Base-by-base conservation (phyloP, 2,888 invertebrate species). In the Smittia aterrima region DNA sequence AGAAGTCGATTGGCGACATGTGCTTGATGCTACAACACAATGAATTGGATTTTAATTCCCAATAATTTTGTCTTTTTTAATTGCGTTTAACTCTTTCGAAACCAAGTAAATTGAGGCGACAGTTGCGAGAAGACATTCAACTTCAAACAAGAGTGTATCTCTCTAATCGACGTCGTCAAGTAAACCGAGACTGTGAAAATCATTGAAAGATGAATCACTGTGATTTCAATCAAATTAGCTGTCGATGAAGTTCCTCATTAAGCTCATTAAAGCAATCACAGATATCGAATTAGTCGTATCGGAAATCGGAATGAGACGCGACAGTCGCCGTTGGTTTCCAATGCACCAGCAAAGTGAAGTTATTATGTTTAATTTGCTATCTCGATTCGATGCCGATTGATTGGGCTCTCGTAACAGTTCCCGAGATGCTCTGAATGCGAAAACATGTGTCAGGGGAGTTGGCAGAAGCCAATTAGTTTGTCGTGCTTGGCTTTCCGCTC, bases 401-500 rank as follows among this genome's bases (percentile, higher is more conserved):
- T 68, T 68, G 32, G 16, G 68, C 20, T 58, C 13, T 71, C 27
- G 25, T n/a, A 24, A 27, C 27, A 24, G 25, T 24, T 27, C 13
- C 11, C 20, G 25, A 22, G 25, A 53, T 9, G 41, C 16, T 20
- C 20, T 25, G 24, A 32, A 38, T 6, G 47, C 16, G 47, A 47
- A 47, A 54, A 71, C 71, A 71, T 71, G 71, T 71, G 71, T 71
- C 71, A 71, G 58, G 41, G 71, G 71, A 71, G 71, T 41, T 54
- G 58, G 47, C 47, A 24, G 68, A 16, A 54, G 71, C 71, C 71
- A 71, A 71, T 68, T 47, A 47, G 68, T 53, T 47, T 47, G 47
- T 40, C 24, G 24, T 27, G 68, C 16, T 53, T 47, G 2, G 13
- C 47, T 47, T 47, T 47, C 9, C 32, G 32, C 9, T 32, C 32